Base-by-base conservation (phyloP, 2,888 invertebrate species). In the Aspidiotus rigidus region DNA sequence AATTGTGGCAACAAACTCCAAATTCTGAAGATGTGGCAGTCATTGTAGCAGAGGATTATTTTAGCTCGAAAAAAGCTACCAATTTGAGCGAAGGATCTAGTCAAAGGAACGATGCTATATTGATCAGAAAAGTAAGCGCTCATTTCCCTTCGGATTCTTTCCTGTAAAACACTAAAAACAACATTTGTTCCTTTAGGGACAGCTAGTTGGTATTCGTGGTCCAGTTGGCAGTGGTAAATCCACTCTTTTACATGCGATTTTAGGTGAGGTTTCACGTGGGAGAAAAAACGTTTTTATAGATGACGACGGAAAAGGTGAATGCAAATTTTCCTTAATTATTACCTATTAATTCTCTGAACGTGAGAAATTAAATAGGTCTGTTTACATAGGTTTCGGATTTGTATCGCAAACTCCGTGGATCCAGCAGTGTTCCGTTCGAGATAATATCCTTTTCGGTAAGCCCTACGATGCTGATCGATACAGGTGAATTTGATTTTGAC, bases 361-460 rank as follows among this genome's bases (percentile, higher is more conserved):
- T 28, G 2, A 28, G 28, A 28, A 28, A 28, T 28, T 28, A 28
- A 28, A 28, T 1, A 28, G 28, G 28, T 28, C 2, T 28, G 28
- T 28, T 28, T 28, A 28, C 28, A 28, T 74, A 83, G 92, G 91
- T 72, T 89, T 93, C 75, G 93, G 90, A 17, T 89, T 88, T 75
- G 90, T 93, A 0, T 84, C 88, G 0, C 97, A 98, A n/a, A 88
- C 87, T 73, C 85, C 94, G 0, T 99, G 97, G 97, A 81, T 99
- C 62, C 90, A 95, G 75, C 85, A 92, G 64, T 93, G 90, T 53
- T 90, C 93, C 0, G 84, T 99, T 61, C 83, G 89, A 63, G 93
- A 95, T 70, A 99, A 98, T 77, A 94, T 99, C 74, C 80, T 97
- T 49, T 97, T 97, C 81, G 97, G 96, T 0, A 86, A 85, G 74